These are phyloP conservation scores for Drosophila prosaltans DNA, from an alignment of 1,140 invertebrate species.

Conservation along the genomic window DNA sequence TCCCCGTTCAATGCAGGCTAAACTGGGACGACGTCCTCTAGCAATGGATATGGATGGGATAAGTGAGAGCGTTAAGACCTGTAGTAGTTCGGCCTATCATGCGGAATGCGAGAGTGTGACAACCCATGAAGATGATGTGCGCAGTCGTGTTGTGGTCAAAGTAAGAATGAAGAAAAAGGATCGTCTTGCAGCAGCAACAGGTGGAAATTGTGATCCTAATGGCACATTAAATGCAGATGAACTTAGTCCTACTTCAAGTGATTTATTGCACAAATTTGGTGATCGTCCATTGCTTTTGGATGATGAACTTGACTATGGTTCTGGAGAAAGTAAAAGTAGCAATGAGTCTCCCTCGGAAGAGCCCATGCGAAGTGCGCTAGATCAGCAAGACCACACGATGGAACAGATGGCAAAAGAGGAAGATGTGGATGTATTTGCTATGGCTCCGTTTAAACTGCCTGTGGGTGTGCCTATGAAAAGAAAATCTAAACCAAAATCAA, in stretches of 20 bases:
- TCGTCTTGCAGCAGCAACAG: constrained; percentile 56
- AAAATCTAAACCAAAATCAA: constrained; percentile 43
- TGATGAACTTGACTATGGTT: constrained; percentile 89
- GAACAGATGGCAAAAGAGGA: constrained; percentile 30
- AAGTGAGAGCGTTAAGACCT: constrained; percentile 87
- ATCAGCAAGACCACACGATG: constrained; percentile 23
- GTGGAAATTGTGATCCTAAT: constrained; percentile 24
- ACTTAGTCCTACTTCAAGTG: constrained; percentile 82
- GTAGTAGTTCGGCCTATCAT: constrained; percentile 88
- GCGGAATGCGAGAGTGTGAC: constrained; percentile 89
- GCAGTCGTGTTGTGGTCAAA: constrained; percentile 83
- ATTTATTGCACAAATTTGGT: constrained; percentile 89
- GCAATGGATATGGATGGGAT: constrained; percentile 85
- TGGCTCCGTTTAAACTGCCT: constrained; percentile 88
- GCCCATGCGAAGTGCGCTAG: not conserved
- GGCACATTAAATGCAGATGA: constrained; percentile 56
- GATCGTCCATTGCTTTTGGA: constrained; percentile 90
- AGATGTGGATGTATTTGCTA: constrained; percentile 88
- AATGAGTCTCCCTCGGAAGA: constrained; percentile 47
- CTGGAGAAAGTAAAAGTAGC: constrained; percentile 80
- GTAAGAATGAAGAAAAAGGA: constrained; percentile 81
- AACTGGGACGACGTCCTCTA: constrained; percentile 56
- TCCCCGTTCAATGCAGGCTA: constrained; percentile 61
- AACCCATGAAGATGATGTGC: constrained; percentile 86
- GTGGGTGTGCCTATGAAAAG: constrained; percentile 80